phyloP scores from a whole-genome alignment of 2,888 invertebrate genomes.

The Lithophane ornitopus region DNA sequence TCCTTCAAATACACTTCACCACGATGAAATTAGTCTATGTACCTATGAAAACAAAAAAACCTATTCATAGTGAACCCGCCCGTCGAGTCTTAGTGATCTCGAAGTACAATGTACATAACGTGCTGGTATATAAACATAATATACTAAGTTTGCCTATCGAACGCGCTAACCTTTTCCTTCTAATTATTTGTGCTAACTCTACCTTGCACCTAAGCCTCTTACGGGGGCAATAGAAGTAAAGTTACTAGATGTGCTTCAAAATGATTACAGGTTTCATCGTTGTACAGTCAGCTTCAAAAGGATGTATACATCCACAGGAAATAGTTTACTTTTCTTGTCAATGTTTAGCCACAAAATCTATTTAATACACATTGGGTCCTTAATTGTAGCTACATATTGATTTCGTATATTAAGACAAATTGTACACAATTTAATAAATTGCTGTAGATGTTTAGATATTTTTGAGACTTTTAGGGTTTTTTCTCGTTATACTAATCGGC shows the following conservation, averaged over 20 bases:
- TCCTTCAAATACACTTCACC: too few species aligned
- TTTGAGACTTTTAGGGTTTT: not conserved
- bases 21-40: not conserved
- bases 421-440: not conserved
- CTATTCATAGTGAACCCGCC: not conserved
- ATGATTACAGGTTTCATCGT: not conserved
- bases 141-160: constrained; percentile 39
- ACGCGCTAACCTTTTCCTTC: constrained; percentile 69
- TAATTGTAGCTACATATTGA: not conserved
- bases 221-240: constrained; percentile 44
- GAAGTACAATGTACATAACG: not conserved
- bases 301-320: not conserved
- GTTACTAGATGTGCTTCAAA: constrained; percentile 53
- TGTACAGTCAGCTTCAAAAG: not conserved
- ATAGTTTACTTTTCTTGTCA: not conserved
- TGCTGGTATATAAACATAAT: not conserved
- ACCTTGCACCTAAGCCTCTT: constrained; percentile 76
- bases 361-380: not conserved
- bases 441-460: too few species aligned
- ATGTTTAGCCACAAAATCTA: not conserved
- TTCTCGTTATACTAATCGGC: not conserved
- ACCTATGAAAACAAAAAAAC: constrained; percentile 9
- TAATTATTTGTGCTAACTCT: constrained; percentile 80
- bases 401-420: not conserved
- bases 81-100: not conserved